A percentile compares a stretch with the other conserved stretches of the same genome.
Evolutionary conservation across 2,888 invertebrate species (phyloP).

Genomic region (Meghimatium bilineatum): DNA sequence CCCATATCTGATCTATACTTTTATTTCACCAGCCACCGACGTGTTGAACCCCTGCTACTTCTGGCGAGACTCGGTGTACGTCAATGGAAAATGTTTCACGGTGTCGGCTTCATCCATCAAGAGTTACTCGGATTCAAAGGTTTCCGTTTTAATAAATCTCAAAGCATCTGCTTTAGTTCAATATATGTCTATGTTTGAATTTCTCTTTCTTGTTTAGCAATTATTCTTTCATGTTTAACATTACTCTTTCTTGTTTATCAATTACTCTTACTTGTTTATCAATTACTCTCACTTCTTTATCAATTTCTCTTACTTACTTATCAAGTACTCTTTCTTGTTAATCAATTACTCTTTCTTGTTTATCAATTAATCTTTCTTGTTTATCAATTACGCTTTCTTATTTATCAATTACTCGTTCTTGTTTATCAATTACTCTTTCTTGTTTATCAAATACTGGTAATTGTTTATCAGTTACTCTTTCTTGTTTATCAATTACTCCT

Average conservation of each 20-base stretch:
- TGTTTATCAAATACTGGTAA: too few species aligned
- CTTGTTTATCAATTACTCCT: too few species aligned
- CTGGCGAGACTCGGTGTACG: background rate
- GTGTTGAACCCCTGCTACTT: background rate
- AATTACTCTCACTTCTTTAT: background rate
- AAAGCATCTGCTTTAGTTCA: too few species aligned
- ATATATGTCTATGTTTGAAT: background rate
- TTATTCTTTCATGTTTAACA: conserved; percentile 30
- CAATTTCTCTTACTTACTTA: background rate
- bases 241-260: conserved; percentile 25
- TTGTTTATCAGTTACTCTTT: too few species aligned
- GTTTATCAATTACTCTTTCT: too few species aligned
- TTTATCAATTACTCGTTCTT: too few species aligned
- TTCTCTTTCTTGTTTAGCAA: conserved; percentile 19
- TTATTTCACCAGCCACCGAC: background rate
- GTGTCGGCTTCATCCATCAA: background rate
- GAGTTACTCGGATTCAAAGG: background rate
- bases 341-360: too few species aligned
- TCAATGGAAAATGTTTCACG: conserved; percentile 4
- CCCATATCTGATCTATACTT: too few species aligned
- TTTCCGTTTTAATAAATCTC: background rate
- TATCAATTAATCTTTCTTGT: too few species aligned
- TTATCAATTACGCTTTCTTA: too few species aligned
- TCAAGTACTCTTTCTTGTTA: background rate
- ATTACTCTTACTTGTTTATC: conserved; percentile 16